phyloP scores from a whole-genome alignment of 2,888 invertebrate species.

The Drosophila robusta region DNA sequence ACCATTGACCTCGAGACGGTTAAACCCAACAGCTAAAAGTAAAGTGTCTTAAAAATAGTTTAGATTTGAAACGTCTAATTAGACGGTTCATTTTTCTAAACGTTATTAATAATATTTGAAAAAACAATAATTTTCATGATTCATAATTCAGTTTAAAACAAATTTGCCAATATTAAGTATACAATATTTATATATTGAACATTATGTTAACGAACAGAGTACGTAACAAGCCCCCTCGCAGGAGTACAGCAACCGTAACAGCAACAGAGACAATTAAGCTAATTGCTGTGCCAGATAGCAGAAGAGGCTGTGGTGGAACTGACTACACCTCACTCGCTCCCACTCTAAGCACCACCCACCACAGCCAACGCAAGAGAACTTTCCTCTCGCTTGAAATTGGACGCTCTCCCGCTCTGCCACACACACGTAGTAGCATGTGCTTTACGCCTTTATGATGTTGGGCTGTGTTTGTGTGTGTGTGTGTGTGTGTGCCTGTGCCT shows the following conservation, averaged over 20 bases:
- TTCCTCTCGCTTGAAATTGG: slow-evolving; percentile 23
- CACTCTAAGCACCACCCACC: slow-evolving; percentile 22
- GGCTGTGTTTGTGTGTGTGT: not conserved
- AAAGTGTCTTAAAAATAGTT: too few relatives aligned
- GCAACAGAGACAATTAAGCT: slow-evolving; percentile 78
- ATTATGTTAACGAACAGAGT: not conserved
- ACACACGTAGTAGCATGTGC: not conserved
- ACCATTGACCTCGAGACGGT: too few relatives aligned
- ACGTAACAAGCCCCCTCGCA: slow-evolving; percentile 34
- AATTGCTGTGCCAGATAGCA: slow-evolving; percentile 69
- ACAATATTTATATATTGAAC: too few relatives aligned
- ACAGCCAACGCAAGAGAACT: slow-evolving; percentile 35
- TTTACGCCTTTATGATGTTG: slow-evolving; percentile 13
- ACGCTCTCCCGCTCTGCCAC: slow-evolving; percentile 12
- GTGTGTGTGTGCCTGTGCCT: slow-evolving; percentile 11
- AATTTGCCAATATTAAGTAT: too few relatives aligned
- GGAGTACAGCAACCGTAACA: slow-evolving; percentile 40
- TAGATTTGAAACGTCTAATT: too few relatives aligned
- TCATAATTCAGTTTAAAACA: too few relatives aligned
- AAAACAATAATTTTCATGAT: too few relatives aligned
- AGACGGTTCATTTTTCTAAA: too few relatives aligned
- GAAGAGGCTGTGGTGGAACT: slow-evolving; percentile 38
- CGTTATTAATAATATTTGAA: too few relatives aligned
- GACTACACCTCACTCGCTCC: slow-evolving; percentile 31
- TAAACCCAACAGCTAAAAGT: too few relatives aligned